A percentile compares a stretch with the other conserved stretches of the same genome.
Evolutionary conservation across 2,888 invertebrate species (phyloP).

Genomic region (Tipula unca): DNA sequence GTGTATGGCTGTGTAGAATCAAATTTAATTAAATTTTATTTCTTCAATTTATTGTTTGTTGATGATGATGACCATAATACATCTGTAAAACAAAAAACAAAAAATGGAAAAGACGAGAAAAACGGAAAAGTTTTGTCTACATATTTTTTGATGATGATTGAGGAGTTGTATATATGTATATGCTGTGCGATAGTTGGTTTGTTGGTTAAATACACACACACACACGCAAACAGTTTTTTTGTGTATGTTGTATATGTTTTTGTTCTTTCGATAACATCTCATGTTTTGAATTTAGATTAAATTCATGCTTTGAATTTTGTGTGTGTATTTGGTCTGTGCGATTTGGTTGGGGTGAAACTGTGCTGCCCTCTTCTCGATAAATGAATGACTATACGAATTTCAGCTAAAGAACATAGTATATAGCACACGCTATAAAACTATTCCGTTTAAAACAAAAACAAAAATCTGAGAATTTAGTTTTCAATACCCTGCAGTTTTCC

Average conservation of each 20-base stretch:
- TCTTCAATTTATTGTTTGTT: conserved; percentile 14
- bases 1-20: not conserved
- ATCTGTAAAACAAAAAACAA: not conserved
- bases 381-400: not conserved
- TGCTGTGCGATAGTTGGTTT: not conserved
- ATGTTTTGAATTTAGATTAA: conserved; percentile 14
- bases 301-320: not conserved
- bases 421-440: not conserved
- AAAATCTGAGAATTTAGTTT: too few species aligned
- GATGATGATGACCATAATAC: conserved; percentile 8
- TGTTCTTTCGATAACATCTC: not conserved
- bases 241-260: not conserved
- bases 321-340: not conserved
- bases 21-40: conserved; percentile 14
- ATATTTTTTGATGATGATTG: not conserved
- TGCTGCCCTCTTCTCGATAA: not conserved
- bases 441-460: not conserved
- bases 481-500: too few species aligned
- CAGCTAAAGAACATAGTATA: not conserved
- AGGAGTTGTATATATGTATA: not conserved
- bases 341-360: not conserved
- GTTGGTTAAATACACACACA: not conserved
- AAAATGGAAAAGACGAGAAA: not conserved
- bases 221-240: not conserved
- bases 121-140: conserved; percentile 8